Evolutionary conservation across 2,113 vertebrate species (phyloP), one percentile per base, ranked within the genome.

Genomic region (Tupaia tana): DNA sequence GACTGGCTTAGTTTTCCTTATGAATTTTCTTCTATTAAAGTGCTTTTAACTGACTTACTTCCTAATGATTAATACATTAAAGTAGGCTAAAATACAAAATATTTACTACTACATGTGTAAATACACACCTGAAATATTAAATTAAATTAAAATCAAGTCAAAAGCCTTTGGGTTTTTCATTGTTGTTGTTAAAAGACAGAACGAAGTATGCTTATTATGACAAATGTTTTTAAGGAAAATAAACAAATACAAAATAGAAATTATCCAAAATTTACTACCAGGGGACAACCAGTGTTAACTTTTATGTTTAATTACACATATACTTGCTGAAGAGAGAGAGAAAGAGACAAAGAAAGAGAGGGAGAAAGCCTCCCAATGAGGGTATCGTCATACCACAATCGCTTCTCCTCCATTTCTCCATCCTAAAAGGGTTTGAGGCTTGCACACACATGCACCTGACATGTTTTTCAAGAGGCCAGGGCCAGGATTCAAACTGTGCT

Each of bases 61-160:
- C 24, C 14, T 52, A 82, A 74, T 75, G 64, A 86, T 95, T 91
- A 85, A 89, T 89, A 25, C 27, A 85, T 86, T 58, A 43, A 58
- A 64, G n/a, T 20, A 94, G 24, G 31, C 66, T 82, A 61, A 56
- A 94, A 92, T 25, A 54, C 1, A 75, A 77, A 89, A 78, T 73
- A 6, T 66, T 89, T 89, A 61, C 34, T 79, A 70, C 80, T 54
- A 25, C 27, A 66, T 54, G 6, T 82, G 31, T 77, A 86, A 89
- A 71, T 61, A 86, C 4, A 75, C 43, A 10, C 24, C 34, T 15
- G 29, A 83, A 91, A 66, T 80, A 90, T 75, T 85, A 83, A 54
- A 81, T 63, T 85, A 92, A 77, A 61, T 4, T 79, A 66, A 58
- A 92, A 90, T 78, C 25, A 79, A 7, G 7, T 93, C 83, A 64